Evolutionary conservation across 2,797 vertebrate species (phyloP).

Genomic region (Muscicapa striata): DNA sequence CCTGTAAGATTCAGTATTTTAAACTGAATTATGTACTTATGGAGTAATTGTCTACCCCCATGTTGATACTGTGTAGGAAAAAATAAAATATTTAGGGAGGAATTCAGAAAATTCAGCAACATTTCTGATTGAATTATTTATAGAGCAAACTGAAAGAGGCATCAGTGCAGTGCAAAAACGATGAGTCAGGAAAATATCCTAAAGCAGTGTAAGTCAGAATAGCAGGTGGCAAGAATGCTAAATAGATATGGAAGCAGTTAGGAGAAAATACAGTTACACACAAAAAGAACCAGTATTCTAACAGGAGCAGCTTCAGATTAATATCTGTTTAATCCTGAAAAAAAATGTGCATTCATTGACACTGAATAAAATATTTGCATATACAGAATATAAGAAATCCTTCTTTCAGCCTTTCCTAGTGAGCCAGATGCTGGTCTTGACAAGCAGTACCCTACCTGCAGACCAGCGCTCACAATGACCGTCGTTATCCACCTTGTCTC

Average conservation of each 20-base stretch:
- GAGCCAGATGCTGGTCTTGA: background rate
- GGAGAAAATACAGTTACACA: background rate
- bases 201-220: background rate
- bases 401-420: background rate
- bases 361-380: background rate
- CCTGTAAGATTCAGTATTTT: background rate
- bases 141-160: background rate
- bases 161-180: background rate
- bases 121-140: slow-evolving; percentile 1
- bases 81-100: background rate
- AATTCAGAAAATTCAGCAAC: background rate
- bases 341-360: background rate
- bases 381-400: background rate
- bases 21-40: background rate
- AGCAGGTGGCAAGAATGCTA: background rate
- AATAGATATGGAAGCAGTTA: background rate
- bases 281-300: background rate
- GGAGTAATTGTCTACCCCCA: background rate
- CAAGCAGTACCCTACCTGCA: slow-evolving; percentile 78
- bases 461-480: slow-evolving; percentile 84
- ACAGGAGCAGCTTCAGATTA: background rate
- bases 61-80: background rate
- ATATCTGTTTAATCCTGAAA: background rate
- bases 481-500: slow-evolving; percentile 84
- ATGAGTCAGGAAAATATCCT: slow-evolving; percentile 22